These are phyloP conservation scores for Centroberyx gerrardi DNA, from an alignment of 2,797 vertebrate genomes.

Conservation along the genomic window DNA sequence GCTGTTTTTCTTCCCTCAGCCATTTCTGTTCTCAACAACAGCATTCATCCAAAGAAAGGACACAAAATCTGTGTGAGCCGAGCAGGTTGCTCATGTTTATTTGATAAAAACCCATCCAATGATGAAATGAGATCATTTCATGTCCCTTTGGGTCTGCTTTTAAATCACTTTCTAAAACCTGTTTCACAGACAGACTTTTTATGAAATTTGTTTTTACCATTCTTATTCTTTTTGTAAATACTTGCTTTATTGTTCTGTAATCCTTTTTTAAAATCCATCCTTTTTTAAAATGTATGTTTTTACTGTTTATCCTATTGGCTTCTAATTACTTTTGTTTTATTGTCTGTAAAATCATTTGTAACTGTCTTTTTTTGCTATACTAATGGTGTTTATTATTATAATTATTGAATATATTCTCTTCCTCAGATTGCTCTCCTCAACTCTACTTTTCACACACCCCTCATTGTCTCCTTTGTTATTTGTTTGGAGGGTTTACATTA, in stretches of 20 bases:
- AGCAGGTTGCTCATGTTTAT: conserved; percentile 68
- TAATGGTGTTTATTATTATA: conserved; percentile 58
- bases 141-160: conserved; percentile 59
- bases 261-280: conserved; percentile 32
- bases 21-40: conserved; percentile 62
- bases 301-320: conserved; percentile 51
- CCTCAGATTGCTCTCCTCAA: conserved; percentile 54
- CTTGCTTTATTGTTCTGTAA: conserved; percentile 55
- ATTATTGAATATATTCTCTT: conserved; percentile 64
- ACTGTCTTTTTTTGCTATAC: conserved; percentile 60
- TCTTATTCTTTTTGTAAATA: conserved; percentile 43
- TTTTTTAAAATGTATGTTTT: conserved; percentile 10
- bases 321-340: conserved; percentile 56
- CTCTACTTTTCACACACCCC: conserved; percentile 67
- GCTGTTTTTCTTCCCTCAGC: conserved; percentile 60
- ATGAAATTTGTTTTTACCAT: conserved; percentile 52
- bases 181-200: conserved; percentile 36
- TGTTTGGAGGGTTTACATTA: conserved; percentile 83
- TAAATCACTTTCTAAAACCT: conserved; percentile 47
- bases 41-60: conserved; percentile 61
- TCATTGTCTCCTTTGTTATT: conserved; percentile 79
- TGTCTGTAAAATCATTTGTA: conserved; percentile 44
- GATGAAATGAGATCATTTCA: conserved; percentile 64
- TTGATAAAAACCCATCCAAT: conserved; percentile 64
- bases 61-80: conserved; percentile 41